These are phyloP conservation scores for Trogon surrucura DNA, from an alignment of 2,113 vertebrate species.

Conservation along the genomic window DNA sequence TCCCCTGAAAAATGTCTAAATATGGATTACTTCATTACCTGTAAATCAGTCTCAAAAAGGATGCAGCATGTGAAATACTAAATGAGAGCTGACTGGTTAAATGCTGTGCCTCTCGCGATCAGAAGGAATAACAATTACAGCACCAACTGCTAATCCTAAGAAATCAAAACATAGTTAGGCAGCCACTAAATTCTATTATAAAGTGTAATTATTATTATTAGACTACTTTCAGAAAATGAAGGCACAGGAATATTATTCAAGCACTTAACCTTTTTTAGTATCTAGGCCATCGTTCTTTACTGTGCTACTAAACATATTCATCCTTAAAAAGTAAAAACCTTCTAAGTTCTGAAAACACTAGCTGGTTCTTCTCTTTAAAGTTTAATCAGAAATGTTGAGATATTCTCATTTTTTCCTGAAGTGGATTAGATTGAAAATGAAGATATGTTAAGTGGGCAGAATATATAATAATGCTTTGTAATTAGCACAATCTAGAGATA, in stretches of 20 bases:
- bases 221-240: conserved; percentile 51
- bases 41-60: conserved; percentile 52
- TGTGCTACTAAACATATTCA: neutral
- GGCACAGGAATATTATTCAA: conserved; percentile 2
- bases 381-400: conserved; percentile 38
- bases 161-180: conserved; percentile 74
- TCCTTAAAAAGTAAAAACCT: neutral
- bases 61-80: neutral
- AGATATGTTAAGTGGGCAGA: neutral
- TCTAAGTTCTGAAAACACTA: neutral
- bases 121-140: conserved; percentile 53
- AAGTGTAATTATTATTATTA: conserved; percentile 68
- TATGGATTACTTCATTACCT: conserved; percentile 71
- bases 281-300: conserved; percentile 31
- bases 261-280: conserved; percentile 30
- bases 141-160: conserved; percentile 31
- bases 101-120: conserved; percentile 26
- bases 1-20: conserved; percentile 61
- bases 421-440: neutral
- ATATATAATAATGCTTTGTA: neutral
- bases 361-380: neutral
- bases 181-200: conserved; percentile 56
- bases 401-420: neutral
- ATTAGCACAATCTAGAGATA: neutral
- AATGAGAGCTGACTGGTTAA: neutral